Conservation (phyloP, 1,140 invertebrate species). For the Bombus consobrinus region DNA sequence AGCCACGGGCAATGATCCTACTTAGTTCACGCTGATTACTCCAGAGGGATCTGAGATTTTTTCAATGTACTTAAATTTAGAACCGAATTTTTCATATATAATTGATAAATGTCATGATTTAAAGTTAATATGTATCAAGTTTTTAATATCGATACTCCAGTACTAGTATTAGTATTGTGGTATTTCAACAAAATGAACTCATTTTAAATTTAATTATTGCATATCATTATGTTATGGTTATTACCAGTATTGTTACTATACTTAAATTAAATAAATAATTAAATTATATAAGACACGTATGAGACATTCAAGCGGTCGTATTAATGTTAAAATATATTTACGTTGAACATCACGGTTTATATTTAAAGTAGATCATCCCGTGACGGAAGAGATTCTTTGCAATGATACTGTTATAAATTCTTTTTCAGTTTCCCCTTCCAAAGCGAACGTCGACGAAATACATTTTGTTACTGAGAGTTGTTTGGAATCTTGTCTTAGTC, state of each 20-base stretch:
- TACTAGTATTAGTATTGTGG: background rate
- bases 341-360: background rate
- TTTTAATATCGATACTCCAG: background rate
- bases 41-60: background rate
- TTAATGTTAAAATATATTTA: background rate
- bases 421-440: background rate
- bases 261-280: background rate
- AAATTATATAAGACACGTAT: background rate
- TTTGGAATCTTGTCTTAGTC: background rate
- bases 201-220: background rate
- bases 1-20: background rate
- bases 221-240: background rate
- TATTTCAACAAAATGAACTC: background rate
- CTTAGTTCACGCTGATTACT: background rate
- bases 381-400: background rate
- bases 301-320: background rate
- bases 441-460: background rate
- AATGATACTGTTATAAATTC: constrained; percentile 1
- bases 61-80: background rate
- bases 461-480: background rate
- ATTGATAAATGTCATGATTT: background rate
- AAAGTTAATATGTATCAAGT: background rate
- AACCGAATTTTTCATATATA: background rate
- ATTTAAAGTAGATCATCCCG: background rate
- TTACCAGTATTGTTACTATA: background rate